Evolutionary conservation across 1,140 invertebrate species (phyloP).

Genomic region (Himalopsyche phryganea): DNA sequence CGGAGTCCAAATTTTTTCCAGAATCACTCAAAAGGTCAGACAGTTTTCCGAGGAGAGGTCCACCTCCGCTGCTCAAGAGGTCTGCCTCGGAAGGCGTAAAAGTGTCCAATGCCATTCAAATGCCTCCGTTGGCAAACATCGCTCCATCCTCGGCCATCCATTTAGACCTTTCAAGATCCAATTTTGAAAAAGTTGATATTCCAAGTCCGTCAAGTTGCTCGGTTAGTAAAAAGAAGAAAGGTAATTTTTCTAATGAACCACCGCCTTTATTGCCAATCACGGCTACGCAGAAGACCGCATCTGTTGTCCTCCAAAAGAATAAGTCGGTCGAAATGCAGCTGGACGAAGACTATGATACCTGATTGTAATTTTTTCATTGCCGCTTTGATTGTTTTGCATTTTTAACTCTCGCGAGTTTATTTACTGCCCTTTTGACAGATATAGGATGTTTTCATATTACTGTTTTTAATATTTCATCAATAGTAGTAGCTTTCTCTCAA

Average conservation of each 20-base stretch:
- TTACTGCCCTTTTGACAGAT: no score
- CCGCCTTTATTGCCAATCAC: constrained; percentile 26
- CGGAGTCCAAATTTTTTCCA: constrained; percentile 5
- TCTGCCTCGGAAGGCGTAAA: background rate
- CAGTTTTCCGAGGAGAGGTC: constrained; percentile 3
- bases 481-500: no score
- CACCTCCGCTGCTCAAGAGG: constrained; percentile 18
- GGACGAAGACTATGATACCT: constrained; percentile 35
- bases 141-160: constrained; percentile 1
- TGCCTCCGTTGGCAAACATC: background rate
- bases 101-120: background rate
- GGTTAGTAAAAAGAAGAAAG: background rate
- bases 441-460: no score
- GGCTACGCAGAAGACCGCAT: background rate
- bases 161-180: constrained; percentile 1
- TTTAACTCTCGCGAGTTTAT: no score
- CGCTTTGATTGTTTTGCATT: no score
- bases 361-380: constrained; percentile 2
- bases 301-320: background rate
- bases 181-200: background rate
- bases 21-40: background rate
- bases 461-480: no score
- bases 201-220: background rate
- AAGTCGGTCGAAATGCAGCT: constrained; percentile 13
- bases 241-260: constrained; percentile 18